These are phyloP conservation scores for Nettapus auritus DNA, from an alignment of 2,113 vertebrate genomes.

Conservation along the genomic window DNA sequence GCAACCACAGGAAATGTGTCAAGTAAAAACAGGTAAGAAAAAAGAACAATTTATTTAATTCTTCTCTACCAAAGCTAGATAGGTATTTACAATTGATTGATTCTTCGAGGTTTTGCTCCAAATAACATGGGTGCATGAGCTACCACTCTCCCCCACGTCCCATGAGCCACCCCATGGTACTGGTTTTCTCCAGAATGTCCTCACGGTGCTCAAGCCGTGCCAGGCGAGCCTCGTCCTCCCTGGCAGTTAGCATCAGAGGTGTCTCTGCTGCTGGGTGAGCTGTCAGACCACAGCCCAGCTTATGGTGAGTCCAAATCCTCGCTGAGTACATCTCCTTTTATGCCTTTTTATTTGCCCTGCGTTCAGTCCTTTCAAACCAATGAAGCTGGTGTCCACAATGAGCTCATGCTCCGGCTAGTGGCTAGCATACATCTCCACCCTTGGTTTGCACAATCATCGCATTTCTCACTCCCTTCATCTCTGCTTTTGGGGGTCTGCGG, in stretches of 20 bases:
- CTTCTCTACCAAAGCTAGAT: not conserved
- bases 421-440: not conserved
- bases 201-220: not conserved
- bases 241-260: not conserved
- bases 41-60: not conserved
- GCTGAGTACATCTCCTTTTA: not conserved
- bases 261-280: not conserved
- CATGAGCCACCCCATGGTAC: not conserved
- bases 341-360: not conserved
- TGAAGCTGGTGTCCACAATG: not conserved
- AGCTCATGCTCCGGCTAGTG: not conserved
- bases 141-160: not conserved
- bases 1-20: not conserved
- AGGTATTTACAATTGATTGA: not conserved
- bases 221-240: not conserved
- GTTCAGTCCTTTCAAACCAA: not conserved
- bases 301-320: too few species aligned
- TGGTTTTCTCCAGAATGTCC: not conserved
- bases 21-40: not conserved
- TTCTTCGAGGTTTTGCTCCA: not conserved
- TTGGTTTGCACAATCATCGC: not conserved
- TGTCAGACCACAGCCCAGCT: not conserved
- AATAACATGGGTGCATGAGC: not conserved
- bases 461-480: not conserved
- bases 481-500: not conserved